Evolutionary conservation across 2,113 vertebrate species (phyloP).

Genomic region (Xiphias gladius): DNA sequence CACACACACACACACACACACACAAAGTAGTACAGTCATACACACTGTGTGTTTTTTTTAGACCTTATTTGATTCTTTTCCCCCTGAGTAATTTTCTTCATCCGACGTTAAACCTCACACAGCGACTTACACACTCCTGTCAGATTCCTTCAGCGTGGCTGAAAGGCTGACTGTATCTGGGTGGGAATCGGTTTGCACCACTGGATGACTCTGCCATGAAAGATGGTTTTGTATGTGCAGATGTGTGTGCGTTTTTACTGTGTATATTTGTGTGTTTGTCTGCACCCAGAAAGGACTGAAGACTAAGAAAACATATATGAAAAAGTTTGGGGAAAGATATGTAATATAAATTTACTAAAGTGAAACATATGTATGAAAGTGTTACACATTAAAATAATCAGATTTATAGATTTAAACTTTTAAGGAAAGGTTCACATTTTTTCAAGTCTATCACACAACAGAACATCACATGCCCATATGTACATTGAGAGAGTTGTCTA

Average conservation of each 20-base stretch:
- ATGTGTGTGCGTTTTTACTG: background rate
- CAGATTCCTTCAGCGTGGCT: constrained; percentile 53
- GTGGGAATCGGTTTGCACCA: constrained; percentile 55
- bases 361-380: background rate
- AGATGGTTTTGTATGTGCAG: constrained; percentile 41
- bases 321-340: background rate
- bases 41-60: constrained; percentile 9
- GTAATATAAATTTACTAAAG: background rate
- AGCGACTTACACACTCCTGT: constrained; percentile 57
- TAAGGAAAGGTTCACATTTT: background rate
- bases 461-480: too few relatives aligned
- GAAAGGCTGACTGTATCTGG: constrained; percentile 67
- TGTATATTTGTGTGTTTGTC: constrained; percentile 8
- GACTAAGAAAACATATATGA: background rate
- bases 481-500: too few relatives aligned
- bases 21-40: background rate
- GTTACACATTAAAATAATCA: background rate
- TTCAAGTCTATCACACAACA: background rate
- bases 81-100: constrained; percentile 56
- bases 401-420: background rate
- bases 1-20: constrained; percentile 5
- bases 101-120: constrained; percentile 59
- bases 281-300: background rate
- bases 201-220: constrained; percentile 35
- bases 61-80: constrained; percentile 32